Evolutionary conservation across 2,888 invertebrate species (phyloP).

Genomic region (Hesperia comma): DNA sequence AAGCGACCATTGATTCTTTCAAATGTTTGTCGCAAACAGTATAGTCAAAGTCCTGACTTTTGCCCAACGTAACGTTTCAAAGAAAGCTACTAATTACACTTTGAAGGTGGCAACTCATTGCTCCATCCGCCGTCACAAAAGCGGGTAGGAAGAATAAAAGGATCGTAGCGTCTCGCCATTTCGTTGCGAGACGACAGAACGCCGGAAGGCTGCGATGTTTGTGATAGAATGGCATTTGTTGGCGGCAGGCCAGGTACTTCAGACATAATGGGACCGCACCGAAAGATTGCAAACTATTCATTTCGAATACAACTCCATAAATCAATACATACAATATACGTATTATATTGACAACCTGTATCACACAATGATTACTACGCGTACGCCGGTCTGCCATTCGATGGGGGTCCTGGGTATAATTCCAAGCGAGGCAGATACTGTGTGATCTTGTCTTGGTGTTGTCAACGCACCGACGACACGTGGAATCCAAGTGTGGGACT

Average conservation of each 20-base stretch:
- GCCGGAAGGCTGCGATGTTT: slow-evolving; percentile 55
- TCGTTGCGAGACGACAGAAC: slow-evolving; percentile 50
- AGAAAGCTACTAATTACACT: slow-evolving; percentile 19
- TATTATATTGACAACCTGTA: too few species aligned
- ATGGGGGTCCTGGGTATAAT: too few species aligned
- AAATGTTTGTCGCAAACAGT: neutral
- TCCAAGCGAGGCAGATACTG: too few species aligned
- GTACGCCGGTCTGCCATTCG: too few species aligned
- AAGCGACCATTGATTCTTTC: neutral
- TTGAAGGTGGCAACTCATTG: slow-evolving; percentile 33
- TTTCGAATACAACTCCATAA: neutral
- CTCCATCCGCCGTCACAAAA: slow-evolving; percentile 27
- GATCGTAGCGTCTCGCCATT: neutral
- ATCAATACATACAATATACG: neutral
- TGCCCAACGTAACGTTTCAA: neutral
- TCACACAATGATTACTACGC: too few species aligned
- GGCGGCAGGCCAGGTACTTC: slow-evolving; percentile 59
- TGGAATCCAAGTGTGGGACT: too few species aligned
- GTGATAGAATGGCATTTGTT: slow-evolving; percentile 49
- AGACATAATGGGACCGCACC: slow-evolving; percentile 48
- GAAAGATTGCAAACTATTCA: slow-evolving; percentile 46
- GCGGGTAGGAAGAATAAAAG: slow-evolving; percentile 13
- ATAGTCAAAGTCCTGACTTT: slow-evolving; percentile 10
- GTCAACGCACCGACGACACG: too few species aligned
- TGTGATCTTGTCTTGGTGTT: too few species aligned